Conservation (phyloP, 2,888 invertebrate species). For the Caenorhabditis uteleia region DNA sequence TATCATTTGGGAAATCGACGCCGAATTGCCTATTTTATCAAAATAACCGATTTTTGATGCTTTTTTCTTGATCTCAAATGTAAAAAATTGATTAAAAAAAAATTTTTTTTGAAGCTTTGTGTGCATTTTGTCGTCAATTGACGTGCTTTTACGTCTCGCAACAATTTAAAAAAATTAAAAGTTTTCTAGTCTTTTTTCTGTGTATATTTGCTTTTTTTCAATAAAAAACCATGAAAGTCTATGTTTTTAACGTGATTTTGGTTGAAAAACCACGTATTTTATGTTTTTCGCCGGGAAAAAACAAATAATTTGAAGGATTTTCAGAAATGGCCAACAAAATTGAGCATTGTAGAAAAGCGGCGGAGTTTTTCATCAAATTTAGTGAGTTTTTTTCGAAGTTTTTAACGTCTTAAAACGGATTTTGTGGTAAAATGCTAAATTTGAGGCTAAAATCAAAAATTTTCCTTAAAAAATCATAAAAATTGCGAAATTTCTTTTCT, state of each 20-base stretch:
- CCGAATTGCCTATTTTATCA: constrained; percentile 49
- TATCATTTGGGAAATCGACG: constrained; percentile 68
- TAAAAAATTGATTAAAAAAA: background rate
- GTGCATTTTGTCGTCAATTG: background rate
- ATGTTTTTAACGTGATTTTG: background rate
- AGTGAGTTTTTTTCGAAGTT: constrained; percentile 35
- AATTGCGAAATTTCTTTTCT: no score
- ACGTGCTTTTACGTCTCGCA: background rate
- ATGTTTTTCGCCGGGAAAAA: background rate
- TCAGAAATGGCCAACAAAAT: constrained; percentile 29
- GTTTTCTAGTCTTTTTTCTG: constrained; percentile 2
- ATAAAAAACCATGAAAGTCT: background rate
- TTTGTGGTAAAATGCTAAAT: no score
- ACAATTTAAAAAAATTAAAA: background rate
- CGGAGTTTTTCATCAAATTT: constrained; percentile 57
- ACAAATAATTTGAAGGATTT: background rate
- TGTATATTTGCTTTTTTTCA: constrained; percentile 1
- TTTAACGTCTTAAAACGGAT: no score
- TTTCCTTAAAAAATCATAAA: no score
- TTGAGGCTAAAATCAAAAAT: no score
- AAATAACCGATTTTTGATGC: constrained; percentile 20
- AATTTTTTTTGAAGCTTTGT: background rate
- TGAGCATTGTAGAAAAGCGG: constrained; percentile 51
- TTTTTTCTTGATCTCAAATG: constrained; percentile 10
- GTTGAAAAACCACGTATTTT: background rate